These are phyloP conservation scores for Dicrostonyx torquatus DNA, from an alignment of 2,797 vertebrate genomes.

Conservation along the genomic window DNA sequence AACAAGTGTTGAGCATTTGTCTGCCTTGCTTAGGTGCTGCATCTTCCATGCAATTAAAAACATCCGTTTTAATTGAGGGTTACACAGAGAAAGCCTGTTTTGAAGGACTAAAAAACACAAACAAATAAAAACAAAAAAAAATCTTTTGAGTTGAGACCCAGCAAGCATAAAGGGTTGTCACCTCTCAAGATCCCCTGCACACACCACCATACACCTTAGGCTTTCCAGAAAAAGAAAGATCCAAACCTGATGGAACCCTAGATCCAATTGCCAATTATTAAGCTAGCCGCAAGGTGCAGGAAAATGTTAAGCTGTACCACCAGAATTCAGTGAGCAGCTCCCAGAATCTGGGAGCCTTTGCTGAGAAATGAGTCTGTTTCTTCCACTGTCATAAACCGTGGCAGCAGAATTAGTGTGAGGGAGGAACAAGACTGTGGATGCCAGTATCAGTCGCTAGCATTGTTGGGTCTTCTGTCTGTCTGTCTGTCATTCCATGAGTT, in stretches of 20 bases:
- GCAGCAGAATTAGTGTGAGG: neutral
- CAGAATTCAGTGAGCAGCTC: neutral
- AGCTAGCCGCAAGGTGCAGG: neutral
- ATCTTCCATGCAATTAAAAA: neutral
- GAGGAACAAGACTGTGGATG: neutral
- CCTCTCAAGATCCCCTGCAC: fast-evolving
- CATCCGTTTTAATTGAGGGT: too few species aligned
- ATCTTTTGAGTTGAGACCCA: neutral
- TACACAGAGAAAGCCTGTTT: too few species aligned
- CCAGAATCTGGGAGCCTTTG: neutral
- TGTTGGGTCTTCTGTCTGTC: neutral
- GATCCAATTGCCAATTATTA: neutral
- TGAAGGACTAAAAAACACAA: too few species aligned
- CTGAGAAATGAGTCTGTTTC: neutral
- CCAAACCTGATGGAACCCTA: neutral
- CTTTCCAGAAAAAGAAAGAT: neutral
- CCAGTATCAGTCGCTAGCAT: neutral
- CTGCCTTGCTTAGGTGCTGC: neutral
- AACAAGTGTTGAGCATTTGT: neutral
- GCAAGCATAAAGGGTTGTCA: neutral
- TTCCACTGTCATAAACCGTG: neutral
- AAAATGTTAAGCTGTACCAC: neutral
- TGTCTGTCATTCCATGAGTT: neutral
- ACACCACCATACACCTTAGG: too few species aligned
- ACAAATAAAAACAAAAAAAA: too few species aligned